Base-by-base conservation (phyloP, 2,888 invertebrate species). In the Anticlea derivata region DNA sequence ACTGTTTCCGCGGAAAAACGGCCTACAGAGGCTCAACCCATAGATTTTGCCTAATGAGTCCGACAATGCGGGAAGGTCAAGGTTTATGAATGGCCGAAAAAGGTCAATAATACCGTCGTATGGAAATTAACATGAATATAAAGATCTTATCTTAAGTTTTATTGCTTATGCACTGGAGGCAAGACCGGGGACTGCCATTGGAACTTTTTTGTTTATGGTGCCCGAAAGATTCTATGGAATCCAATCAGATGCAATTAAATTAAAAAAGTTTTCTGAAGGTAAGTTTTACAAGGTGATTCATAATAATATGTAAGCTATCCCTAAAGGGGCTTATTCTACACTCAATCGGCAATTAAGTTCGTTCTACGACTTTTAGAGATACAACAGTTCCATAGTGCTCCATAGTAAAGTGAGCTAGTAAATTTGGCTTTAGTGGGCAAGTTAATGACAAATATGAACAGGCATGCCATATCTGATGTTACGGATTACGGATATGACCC, bases 51-150 rank as follows among this genome's bases (percentile, higher is more conserved):
- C 39, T 39, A 29, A 50, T 45, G 29, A 11, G 40, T 45, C 44
- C 41, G 45, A 47, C 30, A 50, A 30, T 39, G 20, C 13, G 17
- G 48, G 45, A 60, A 59, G 54, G 62, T 59, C 55, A 59, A 62
- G 60, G 60, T 49, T 50, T 23, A 43, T 29, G 26, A 37, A 41
- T 43, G 22, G 5, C 20, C 33, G 8, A 41, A 55, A 50, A 53
- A 50, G 53, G 57, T 50, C 39, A 43, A 43, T 50, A 39, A 38
- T 29, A 35, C 39, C 35, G 35, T 45, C 41, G 20, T 41, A 41
- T 55, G 50, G 41, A 45, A 50, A 49, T 50, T 49, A 48, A 39
- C 35, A 33, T 33, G 38, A 38, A 30, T 29, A 10, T 38, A 7
- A 27, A 38, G 55, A 47, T 46, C 7, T 11, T 45, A 49, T 40